A percentile compares a stretch with the other conserved stretches of the same genome.
These are phyloP conservation scores for Prolemur simus DNA, from an alignment of 2,113 vertebrate genomes.

Conservation along the genomic window DNA sequence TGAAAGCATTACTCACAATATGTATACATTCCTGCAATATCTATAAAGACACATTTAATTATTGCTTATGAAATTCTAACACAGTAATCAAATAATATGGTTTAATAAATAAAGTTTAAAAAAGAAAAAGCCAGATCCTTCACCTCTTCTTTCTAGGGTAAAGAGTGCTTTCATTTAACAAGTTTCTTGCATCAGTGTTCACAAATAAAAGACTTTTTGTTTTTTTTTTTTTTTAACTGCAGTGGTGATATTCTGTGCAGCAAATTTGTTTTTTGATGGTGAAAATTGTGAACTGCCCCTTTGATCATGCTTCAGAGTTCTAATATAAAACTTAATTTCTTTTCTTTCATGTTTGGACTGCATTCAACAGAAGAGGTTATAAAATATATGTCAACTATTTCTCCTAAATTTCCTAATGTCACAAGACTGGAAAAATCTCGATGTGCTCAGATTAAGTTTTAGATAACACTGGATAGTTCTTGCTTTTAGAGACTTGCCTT, in stretches of 20 bases:
- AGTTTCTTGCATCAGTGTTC: slow-evolving; percentile 63
- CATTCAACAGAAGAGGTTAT: slow-evolving; percentile 81
- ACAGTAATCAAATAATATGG: slow-evolving; percentile 78
- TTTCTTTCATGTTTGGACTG: slow-evolving; percentile 83
- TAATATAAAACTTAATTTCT: slow-evolving; percentile 80
- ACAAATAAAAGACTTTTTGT: slow-evolving; percentile 61
- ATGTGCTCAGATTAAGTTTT: slow-evolving; percentile 84
- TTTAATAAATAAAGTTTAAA: slow-evolving; percentile 76
- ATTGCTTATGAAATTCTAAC: slow-evolving; percentile 87
- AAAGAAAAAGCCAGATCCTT: slow-evolving; percentile 69
- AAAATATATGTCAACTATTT: slow-evolving; percentile 85
- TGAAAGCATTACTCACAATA: slow-evolving; percentile 85
- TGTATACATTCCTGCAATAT: slow-evolving; percentile 83
- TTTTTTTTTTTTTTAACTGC: slow-evolving; percentile 41
- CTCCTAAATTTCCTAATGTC: slow-evolving; percentile 80
- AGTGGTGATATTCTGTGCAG: slow-evolving; percentile 51
- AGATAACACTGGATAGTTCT: slow-evolving; percentile 81
- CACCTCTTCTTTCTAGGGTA: slow-evolving; percentile 55
- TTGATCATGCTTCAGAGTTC: slow-evolving; percentile 80
- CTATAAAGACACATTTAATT: slow-evolving; percentile 84
- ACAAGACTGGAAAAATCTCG: slow-evolving; percentile 74
- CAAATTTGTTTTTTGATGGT: slow-evolving; percentile 71
- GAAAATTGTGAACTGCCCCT: slow-evolving; percentile 85
- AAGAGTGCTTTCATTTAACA: slow-evolving; percentile 66
- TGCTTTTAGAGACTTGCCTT: slow-evolving; percentile 74